Evolutionary conservation across 2,113 vertebrate genomes (phyloP), one percentile per base, ranked within the genome.

Genomic region (Regulus satrapa): DNA sequence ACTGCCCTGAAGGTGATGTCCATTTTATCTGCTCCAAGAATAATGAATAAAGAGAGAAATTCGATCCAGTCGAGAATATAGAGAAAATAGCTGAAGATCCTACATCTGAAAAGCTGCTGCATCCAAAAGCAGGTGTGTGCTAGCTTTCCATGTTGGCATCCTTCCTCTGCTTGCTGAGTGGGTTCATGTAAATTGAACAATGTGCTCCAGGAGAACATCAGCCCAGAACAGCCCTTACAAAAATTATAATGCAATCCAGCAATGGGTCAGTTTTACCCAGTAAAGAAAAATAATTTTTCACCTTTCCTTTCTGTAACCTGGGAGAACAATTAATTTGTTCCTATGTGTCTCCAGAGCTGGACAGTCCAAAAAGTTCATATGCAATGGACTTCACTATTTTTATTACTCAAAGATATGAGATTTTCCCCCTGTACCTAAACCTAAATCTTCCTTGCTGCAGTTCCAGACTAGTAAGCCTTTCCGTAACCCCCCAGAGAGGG

Each of bases 201-300:
- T 55, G 18, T 4, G 31, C 19, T 75, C 14, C n/a, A 41, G 36
- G 25, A 32, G 32, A 89, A 24, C 2, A 18, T 29, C 20, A 56
- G 8, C 25, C n/a, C 15, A 2, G 21, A 82, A 45, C 0, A 91
- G 25, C n/a, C 79, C 31, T 36, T 36, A 55, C 4, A 72, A 71
- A 89, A 90, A 32, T 23, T 66, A 54, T 25, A 36, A 94, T 61
- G 43, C 49, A 41, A 15, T 72, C 31, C 48, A 72, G 31, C 32
- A 76, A 45, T 4, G 52, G 34, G 18, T 64, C 5, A 1, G 45
- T 73, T 92, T 61, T 32, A 76, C 10, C 16, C 14, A 58, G 23
- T 29, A 78, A 71, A 62, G 18, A 77, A 88, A 85, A 43, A 41
- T 14, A 41, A 19, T 52, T 88, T 94, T 85, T 82, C 41, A 61